These are phyloP conservation scores for Poeciliopsis infans DNA, from an alignment of 2,797 vertebrate species.

Conservation along the genomic window DNA sequence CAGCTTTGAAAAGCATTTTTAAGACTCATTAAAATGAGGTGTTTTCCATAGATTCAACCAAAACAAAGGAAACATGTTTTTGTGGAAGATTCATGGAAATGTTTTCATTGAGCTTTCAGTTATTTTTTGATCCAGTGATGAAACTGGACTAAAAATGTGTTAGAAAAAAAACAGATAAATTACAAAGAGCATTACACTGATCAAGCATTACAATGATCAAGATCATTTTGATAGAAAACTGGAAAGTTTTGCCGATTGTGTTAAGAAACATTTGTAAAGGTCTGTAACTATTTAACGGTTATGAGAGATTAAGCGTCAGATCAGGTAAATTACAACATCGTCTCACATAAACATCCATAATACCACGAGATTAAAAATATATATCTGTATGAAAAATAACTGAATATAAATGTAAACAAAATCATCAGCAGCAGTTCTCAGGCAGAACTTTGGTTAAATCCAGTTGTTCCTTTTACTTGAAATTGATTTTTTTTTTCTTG, in stretches of 20 bases:
- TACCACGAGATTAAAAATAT: not conserved
- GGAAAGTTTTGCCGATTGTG: not conserved
- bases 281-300: not conserved
- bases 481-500: not conserved
- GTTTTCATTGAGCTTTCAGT: not conserved
- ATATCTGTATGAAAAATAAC: not conserved
- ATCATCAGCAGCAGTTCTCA: not conserved
- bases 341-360: not conserved
- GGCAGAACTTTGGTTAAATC: not conserved
- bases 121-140: not conserved
- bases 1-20: not conserved
- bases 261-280: not conserved
- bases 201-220: too few species aligned
- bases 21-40: not conserved
- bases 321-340: not conserved
- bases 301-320: not conserved
- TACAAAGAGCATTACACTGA: not conserved
- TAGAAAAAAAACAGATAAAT: not conserved
- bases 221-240: not conserved
- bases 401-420: not conserved
- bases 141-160: not conserved
- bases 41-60: not conserved
- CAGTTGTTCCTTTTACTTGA: not conserved
- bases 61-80: not conserved
- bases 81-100: conserved; percentile 1